Evolutionary conservation across 92 coral and sea anemone species (phyloP).

Genomic region (Palythoa caribaeorum): DNA sequence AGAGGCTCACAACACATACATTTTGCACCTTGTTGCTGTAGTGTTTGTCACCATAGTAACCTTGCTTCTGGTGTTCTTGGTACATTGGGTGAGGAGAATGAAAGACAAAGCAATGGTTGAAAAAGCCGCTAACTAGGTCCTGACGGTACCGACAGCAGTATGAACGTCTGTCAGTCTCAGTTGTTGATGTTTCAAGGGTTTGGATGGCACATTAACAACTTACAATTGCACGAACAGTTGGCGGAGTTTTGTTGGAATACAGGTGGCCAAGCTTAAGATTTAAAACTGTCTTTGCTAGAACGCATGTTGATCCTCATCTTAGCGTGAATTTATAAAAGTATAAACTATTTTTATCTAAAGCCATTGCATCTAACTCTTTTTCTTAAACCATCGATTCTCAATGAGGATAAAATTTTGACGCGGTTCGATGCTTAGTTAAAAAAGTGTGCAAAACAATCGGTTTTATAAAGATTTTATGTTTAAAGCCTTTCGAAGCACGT

Average conservation of each 20-base stretch:
- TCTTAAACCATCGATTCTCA: too few relatives aligned
- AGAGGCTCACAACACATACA: not conserved
- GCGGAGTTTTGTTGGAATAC: not conserved
- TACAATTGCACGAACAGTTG: not conserved
- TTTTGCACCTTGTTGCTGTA: slow-evolving; percentile 13
- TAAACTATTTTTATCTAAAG: too few relatives aligned
- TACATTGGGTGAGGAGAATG: not conserved
- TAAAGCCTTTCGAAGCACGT: too few relatives aligned
- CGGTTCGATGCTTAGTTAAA: too few relatives aligned
- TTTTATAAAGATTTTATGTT: too few relatives aligned
- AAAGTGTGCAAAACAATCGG: too few relatives aligned
- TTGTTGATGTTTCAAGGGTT: not conserved
- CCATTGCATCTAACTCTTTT: too few relatives aligned
- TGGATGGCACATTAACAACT: not conserved
- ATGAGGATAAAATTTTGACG: too few relatives aligned
- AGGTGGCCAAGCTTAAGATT: too few relatives aligned
- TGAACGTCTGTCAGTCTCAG: not conserved
- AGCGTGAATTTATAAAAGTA: too few relatives aligned
- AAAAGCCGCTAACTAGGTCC: not conserved
- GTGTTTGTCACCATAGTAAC: not conserved
- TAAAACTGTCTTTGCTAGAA: too few relatives aligned
- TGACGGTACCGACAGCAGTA: not conserved
- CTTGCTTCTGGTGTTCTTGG: not conserved
- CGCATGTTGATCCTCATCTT: too few relatives aligned
- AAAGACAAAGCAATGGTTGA: not conserved